Evolutionary conservation across 2,797 vertebrate genomes (phyloP), one percentile per base, ranked within the genome.

Genomic region (Corythornis leucogaster): DNA sequence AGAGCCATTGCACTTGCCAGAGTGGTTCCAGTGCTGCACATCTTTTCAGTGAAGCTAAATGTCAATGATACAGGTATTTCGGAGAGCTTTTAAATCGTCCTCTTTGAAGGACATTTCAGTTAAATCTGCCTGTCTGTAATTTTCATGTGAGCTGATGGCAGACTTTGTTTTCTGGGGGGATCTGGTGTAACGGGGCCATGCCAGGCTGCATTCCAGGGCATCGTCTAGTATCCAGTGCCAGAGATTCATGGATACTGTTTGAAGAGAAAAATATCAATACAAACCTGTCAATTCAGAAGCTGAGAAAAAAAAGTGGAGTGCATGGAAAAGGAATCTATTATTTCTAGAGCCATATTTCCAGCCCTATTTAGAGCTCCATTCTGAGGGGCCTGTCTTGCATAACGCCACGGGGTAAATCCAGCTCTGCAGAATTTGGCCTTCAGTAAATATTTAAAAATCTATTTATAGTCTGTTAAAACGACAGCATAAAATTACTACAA

Each of bases 381-480:
- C 69, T 71, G 51, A 54, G 35, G 57, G 53, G 42, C 57, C 24
- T 21, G 55, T 53, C 85, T 92, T 87, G 81, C 12, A 6, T 92
- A 93, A 85, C 2, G 2, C 53, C 3, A 1, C 31, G 17, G 74
- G 62, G 33, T 89, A 78, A 42, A 85, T 90, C 87, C 85, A 92
- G 35, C 78, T 84, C 53, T 66, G 58, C 87, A 75, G 81, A 83
- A 87, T 89, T 45, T 91, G 66, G 87, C 87, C 85, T 91, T 91
- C 70, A 50, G 91, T 94, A 95, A 96, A 95, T 94, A 89, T 87
- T 95, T 95, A 85, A 28, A 85, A 67, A 70, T 77, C 46, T 94
- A 87, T 94, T 95, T 93, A 76, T 89, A 58, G 73, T 50, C 45
- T 51, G 25, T 71, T 92, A 93, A 91, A 94, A 42, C 83, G 87